Evolutionary conservation across 1,140 invertebrate genomes (phyloP).

Genomic region (Gonatopus flavifemur): DNA sequence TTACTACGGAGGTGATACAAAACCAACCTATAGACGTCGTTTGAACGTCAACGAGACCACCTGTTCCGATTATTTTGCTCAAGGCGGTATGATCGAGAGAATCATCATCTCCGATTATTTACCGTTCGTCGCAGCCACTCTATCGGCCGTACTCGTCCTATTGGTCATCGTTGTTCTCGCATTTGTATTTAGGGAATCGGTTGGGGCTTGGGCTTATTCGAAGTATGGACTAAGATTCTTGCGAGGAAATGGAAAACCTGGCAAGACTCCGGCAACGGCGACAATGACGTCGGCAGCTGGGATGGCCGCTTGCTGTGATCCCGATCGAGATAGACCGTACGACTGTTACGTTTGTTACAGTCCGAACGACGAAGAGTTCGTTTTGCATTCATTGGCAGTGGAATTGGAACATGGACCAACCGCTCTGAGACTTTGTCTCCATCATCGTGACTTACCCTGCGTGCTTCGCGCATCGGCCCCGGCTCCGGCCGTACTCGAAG

Average conservation of each 20-base stretch:
- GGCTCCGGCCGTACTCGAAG: conserved; percentile 78
- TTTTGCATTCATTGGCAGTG: conserved; percentile 78
- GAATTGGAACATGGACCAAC: conserved; percentile 78
- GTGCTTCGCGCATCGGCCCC: conserved; percentile 64
- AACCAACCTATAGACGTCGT: conserved; percentile 70
- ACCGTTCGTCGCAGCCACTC: conserved; percentile 77
- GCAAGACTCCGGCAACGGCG: conserved; percentile 11
- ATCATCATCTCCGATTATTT: conserved; percentile 83
- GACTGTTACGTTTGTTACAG: conserved; percentile 93
- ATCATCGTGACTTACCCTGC: conserved; percentile 80
- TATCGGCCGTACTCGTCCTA: conserved; percentile 73
- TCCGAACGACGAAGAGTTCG: conserved; percentile 88
- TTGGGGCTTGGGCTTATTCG: conserved; percentile 84
- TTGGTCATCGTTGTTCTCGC: conserved; percentile 74
- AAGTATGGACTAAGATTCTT: conserved; percentile 82
- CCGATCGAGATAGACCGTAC: conserved; percentile 83
- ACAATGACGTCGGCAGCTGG: conserved; percentile 28
- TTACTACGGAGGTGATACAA: conserved; percentile 74
- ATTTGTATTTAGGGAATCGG: conserved; percentile 80
- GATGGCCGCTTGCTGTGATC: conserved; percentile 48
- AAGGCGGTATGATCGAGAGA: conserved; percentile 79
- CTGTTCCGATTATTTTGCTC: conserved; percentile 81
- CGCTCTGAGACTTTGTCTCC: conserved; percentile 81
- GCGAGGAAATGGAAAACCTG: conserved; percentile 21
- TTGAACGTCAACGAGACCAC: conserved; percentile 80